Conservation (phyloP, 2,113 vertebrate species). For the Callipepla californica region DNA sequence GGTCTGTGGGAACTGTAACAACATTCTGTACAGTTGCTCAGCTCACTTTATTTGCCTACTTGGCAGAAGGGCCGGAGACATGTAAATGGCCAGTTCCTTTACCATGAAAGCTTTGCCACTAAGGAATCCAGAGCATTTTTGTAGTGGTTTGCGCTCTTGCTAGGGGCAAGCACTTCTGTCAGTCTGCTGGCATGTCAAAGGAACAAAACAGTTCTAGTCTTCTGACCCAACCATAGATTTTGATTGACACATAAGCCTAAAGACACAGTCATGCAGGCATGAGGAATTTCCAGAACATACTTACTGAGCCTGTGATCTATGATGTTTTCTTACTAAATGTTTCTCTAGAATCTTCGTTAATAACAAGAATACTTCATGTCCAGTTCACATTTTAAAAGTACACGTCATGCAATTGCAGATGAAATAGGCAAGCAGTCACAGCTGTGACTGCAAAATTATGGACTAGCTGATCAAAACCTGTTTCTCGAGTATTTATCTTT, state of each 20-base stretch:
- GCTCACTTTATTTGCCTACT: accelerated
- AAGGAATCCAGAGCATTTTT: not conserved
- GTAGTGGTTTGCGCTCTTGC: not conserved
- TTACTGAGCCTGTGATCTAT: not conserved
- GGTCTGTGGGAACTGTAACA: not conserved
- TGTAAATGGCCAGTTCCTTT: not conserved
- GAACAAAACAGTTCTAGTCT: not conserved
- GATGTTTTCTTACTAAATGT: not conserved
- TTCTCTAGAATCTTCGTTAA: not conserved
- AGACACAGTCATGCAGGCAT: not conserved
- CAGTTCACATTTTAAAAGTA: not conserved
- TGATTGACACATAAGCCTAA: not conserved
- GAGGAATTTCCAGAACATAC: not conserved
- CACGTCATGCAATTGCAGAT: not conserved
- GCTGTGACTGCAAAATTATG: not conserved
- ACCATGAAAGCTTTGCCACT: accelerated
- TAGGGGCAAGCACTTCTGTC: not conserved
- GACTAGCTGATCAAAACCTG: not conserved
- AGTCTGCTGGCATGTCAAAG: not conserved
- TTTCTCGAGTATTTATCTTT: not conserved
- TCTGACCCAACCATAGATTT: not conserved
- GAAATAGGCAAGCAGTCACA: not conserved
- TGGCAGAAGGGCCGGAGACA: not conserved
- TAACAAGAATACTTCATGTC: not conserved
- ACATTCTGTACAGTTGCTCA: not conserved